Percentiles rank a stretch among this genome's conserved stretches.
Evolutionary conservation across 2,113 vertebrate genomes (phyloP).

Genomic region (Malurus alboscapulatus): DNA sequence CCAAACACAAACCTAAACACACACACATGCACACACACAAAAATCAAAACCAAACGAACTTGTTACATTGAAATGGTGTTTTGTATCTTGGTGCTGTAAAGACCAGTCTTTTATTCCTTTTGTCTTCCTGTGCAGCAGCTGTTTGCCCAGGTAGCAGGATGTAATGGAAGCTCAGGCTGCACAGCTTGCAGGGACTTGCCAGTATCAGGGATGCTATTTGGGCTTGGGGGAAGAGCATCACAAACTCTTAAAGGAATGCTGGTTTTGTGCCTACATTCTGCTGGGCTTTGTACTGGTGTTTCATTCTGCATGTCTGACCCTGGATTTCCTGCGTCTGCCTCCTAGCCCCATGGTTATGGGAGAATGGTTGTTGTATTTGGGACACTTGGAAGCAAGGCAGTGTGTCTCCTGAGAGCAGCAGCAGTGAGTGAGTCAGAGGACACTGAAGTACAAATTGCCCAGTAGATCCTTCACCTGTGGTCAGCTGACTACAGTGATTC

Average conservation of each 20-base stretch:
- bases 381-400: neutral
- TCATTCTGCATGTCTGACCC: neutral
- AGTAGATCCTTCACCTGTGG: neutral
- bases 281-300: neutral
- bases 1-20: too few species aligned
- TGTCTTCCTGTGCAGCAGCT: conserved; percentile 24
- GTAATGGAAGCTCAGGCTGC: neutral
- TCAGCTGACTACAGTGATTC: neutral
- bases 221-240: neutral
- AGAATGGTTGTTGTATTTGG: neutral
- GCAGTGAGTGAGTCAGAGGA: neutral
- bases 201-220: neutral
- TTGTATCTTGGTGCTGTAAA: neutral
- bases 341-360: neutral
- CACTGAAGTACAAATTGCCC: neutral
- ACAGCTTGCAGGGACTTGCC: neutral
- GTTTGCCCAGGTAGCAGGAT: conserved; percentile 53
- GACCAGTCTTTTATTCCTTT: neutral
- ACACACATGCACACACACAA: too few species aligned
- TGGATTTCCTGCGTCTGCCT: neutral
- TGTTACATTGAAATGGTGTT: neutral
- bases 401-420: neutral
- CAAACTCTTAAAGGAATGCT: neutral
- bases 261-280: neutral
- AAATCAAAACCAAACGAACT: neutral